Evolutionary conservation across 2,888 invertebrate species (phyloP).

Genomic region (Cremastinae sp.): DNA sequence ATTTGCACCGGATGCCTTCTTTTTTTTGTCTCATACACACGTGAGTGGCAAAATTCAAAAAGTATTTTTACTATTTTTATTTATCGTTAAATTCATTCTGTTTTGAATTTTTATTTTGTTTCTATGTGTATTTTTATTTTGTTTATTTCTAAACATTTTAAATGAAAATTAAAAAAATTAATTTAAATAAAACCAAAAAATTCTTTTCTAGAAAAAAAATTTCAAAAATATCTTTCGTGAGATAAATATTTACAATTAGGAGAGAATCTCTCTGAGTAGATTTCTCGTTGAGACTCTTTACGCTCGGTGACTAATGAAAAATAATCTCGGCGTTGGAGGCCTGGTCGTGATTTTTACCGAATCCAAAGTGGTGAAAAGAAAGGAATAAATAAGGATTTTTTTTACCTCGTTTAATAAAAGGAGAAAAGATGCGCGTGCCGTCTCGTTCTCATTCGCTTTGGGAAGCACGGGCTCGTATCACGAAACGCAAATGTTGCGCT

Average conservation of each 20-base stretch:
- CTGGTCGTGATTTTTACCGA: conserved; percentile 27
- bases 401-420: conserved; percentile 60
- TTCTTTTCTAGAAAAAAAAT: conserved; percentile 18
- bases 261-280: conserved; percentile 48
- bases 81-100: too few relatives aligned
- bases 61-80: too few relatives aligned
- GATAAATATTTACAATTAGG: conserved; percentile 18
- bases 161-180: too few relatives aligned
- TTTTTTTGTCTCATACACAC: background rate
- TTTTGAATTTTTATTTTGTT: too few relatives aligned
- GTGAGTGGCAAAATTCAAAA: background rate
- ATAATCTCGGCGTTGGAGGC: conserved; percentile 26
- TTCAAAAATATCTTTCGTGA: conserved; percentile 16
- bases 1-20: conserved; percentile 26
- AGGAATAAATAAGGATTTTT: conserved; percentile 39
- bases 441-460: conserved; percentile 66
- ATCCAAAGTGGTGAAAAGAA: background rate
- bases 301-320: conserved; percentile 62
- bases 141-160: too few relatives aligned
- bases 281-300: conserved; percentile 54
- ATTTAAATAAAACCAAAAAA: too few relatives aligned
- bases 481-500: conserved; percentile 38
- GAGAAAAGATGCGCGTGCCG: conserved; percentile 61
- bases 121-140: too few relatives aligned
- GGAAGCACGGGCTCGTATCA: conserved; percentile 33